Percentiles rank a stretch among this genome's conserved stretches.
Conservation (phyloP, 2,888 invertebrate species). For the Luperina testacea region DNA sequence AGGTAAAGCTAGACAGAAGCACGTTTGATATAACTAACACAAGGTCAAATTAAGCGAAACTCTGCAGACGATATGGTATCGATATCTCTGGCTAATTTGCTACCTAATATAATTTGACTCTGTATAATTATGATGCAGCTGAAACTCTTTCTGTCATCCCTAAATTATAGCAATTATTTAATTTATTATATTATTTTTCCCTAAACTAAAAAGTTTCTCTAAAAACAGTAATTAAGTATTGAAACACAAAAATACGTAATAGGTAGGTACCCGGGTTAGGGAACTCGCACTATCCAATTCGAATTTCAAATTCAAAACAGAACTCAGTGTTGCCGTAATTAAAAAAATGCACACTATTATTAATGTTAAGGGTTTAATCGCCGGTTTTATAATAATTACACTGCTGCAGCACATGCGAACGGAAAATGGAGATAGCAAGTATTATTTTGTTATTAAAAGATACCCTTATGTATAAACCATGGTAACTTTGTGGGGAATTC, state of each 20-base stretch:
- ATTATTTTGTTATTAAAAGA: constrained; percentile 58
- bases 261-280: constrained; percentile 7
- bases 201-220: constrained; percentile 16
- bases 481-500: background rate
- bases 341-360: constrained; percentile 82
- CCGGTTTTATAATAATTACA: constrained; percentile 76
- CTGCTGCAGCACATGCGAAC: constrained; percentile 60
- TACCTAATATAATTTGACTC: too few relatives aligned
- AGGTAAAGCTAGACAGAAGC: too few relatives aligned
- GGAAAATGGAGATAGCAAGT: constrained; percentile 72
- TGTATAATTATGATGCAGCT: constrained; percentile 29
- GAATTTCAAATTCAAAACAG: constrained; percentile 65
- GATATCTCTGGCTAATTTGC: too few relatives aligned
- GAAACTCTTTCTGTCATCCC: background rate
- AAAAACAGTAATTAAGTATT: constrained; percentile 51
- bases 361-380: constrained; percentile 77
- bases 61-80: too few relatives aligned
- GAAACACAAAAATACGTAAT: constrained; percentile 24
- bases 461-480: constrained; percentile 30
- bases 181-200: background rate
- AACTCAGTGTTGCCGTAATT: constrained; percentile 74
- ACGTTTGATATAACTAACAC: too few relatives aligned
- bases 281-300: constrained; percentile 52
- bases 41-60: too few relatives aligned
- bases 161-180: constrained; percentile 19